Conservation (phyloP, 2,888 invertebrate species). For the Fragum sueziense region DNA sequence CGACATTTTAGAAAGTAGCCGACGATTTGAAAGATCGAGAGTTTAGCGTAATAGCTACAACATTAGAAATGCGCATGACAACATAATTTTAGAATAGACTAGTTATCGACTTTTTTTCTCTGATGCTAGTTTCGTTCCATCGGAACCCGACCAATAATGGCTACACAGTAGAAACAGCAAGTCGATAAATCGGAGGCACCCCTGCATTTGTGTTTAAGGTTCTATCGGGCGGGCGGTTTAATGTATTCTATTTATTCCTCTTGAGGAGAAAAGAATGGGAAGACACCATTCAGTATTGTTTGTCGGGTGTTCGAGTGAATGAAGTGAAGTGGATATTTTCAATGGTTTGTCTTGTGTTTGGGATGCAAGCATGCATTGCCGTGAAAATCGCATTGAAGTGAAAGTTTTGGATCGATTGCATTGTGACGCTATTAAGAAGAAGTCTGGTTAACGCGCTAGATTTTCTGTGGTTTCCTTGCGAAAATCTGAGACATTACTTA, state of each 20-base stretch:
- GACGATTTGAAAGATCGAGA: background rate
- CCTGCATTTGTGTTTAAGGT: conserved; percentile 6
- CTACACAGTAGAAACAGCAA: conserved; percentile 19
- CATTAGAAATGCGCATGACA: conserved; percentile 30
- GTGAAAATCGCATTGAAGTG: conserved; percentile 15
- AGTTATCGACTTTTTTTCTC: conserved; percentile 30
- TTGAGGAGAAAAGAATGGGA: conserved; percentile 1
- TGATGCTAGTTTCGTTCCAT: conserved; percentile 10
- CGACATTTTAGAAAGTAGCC: too few relatives aligned
- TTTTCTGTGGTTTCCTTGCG: background rate
- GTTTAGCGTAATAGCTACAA: conserved; percentile 14
- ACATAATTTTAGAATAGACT: conserved; percentile 44
- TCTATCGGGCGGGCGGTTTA: conserved; percentile 4
- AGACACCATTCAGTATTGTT: conserved; percentile 9
- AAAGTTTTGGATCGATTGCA: conserved; percentile 13
- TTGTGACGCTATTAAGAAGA: conserved; percentile 3
- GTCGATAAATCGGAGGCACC: conserved; percentile 30
- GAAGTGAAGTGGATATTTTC: background rate
- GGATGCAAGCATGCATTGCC: background rate
- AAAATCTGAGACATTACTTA: background rate
- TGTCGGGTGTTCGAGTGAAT: background rate
- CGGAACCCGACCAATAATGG: conserved; percentile 33
- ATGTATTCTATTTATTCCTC: conserved; percentile 8
- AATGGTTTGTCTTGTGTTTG: background rate
- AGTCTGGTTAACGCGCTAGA: background rate